Base-by-base conservation (phyloP, 2,113 vertebrate genomes). In the Opisthocomus hoazin region DNA sequence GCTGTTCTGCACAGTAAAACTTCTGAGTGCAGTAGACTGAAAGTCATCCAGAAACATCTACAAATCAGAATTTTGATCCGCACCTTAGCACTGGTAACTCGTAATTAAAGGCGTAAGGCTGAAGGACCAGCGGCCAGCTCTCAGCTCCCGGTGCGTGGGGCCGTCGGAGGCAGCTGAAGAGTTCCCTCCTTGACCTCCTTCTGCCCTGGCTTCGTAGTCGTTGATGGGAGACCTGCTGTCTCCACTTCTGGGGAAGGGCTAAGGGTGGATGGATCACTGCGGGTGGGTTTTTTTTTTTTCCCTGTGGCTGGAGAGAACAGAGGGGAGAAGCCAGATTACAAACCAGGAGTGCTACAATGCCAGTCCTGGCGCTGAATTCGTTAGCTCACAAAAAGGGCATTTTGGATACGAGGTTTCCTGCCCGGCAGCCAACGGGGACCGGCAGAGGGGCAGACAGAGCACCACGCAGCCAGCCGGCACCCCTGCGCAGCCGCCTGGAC, bases 401-500 rank as follows among this genome's bases (percentile, higher is more conserved):
- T 77, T 78, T 36, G 37, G 80, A 19, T 11, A 13, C 0, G 0
- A 48, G n/a, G 23, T 26, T 48, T 54, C 48, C 54, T n/a, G n/a
- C 14, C 39, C 5, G 15, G 21, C 63, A 41, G 39, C 22, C 36
- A 57, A 16, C 2, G 1, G 29, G 43, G 30, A 36, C 65, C 41
- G 60, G 51, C 43, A 29, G 53, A 20, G 19, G 36, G 60, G 11
- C 51, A 17, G 58, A 5, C 0, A 3, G 68, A 81, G 60, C 26
- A 18, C 32, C 21, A 4, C 0, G 0, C 20, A 17, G 43, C 56
- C 53, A 34, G 30, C 45, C 56, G 20, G 5, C 1, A 0, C 18
- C 77, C 36, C 78, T 12, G 27, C 2, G 1, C 37, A 10, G 43
- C 53, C 14, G 34, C 61, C 24, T 19, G 37, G 60, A 30, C 60